phyloP scores from a whole-genome alignment of 2,113 vertebrate species.

The Hiodon tergisus region DNA sequence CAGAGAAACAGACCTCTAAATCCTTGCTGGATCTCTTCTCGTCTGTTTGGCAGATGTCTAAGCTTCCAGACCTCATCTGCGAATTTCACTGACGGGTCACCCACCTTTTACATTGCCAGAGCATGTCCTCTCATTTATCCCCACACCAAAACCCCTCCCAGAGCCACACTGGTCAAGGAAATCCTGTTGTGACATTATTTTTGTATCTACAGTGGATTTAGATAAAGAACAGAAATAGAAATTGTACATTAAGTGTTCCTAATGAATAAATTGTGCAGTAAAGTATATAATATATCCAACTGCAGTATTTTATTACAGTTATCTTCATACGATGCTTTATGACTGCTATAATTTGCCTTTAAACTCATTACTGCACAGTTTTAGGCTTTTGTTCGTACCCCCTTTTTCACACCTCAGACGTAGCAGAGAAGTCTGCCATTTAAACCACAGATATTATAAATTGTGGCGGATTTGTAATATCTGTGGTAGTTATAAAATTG shows the following conservation, averaged over 20 bases:
- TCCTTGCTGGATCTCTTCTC: not conserved
- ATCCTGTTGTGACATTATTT: conserved; percentile 79
- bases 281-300: conserved; percentile 36
- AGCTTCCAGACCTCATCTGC: not conserved
- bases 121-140: conserved; percentile 43
- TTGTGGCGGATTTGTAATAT: not conserved
- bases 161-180: conserved; percentile 55
- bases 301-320: conserved; percentile 42
- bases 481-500: not conserved
- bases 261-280: conserved; percentile 30
- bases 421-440: not conserved
- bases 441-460: not conserved
- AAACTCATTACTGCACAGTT: conserved; percentile 18
- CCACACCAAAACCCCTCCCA: conserved; percentile 28
- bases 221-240: conserved; percentile 57
- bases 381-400: not conserved
- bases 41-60: not conserved
- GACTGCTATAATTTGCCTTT: conserved; percentile 4
- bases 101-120: conserved; percentile 16
- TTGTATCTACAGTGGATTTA: conserved; percentile 75
- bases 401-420: conserved; percentile 6
- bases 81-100: not conserved
- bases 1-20: not conserved
- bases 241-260: conserved; percentile 50
- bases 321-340: conserved; percentile 25